Evolutionary conservation across 2,113 vertebrate species (phyloP).

Genomic region (Hyaena hyaena): DNA sequence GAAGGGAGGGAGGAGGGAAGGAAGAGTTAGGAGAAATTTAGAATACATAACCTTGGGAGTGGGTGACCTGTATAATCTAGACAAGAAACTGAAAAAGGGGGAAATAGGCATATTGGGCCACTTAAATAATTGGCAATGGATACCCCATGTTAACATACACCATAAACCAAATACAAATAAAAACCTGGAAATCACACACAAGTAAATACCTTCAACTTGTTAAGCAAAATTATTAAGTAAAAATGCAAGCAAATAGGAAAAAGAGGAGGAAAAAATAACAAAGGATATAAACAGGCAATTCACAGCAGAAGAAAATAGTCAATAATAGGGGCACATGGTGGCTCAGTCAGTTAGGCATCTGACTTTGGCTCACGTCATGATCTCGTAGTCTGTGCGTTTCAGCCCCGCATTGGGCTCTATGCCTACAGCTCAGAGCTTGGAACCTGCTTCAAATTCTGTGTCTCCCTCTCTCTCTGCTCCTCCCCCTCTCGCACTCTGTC

Average conservation of each 20-base stretch:
- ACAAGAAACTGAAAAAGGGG: too few species aligned
- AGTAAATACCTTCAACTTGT: background rate
- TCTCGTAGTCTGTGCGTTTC: background rate
- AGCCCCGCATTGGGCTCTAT: fast-evolving
- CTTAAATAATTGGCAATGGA: too few species aligned
- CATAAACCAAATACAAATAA: background rate
- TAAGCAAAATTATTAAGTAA: background rate
- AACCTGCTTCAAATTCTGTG: background rate
- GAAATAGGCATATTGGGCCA: too few species aligned
- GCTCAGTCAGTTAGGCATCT: background rate
- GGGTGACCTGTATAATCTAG: background rate
- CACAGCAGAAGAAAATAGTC: too few species aligned
- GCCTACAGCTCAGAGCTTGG: too few species aligned
- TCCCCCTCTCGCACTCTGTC: background rate
- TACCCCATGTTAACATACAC: background rate
- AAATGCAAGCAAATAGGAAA: background rate
- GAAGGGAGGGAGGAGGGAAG: background rate
- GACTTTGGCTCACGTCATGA: background rate
- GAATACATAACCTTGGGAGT: background rate
- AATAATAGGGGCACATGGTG: too few species aligned
- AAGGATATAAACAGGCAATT: too few species aligned
- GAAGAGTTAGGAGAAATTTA: background rate
- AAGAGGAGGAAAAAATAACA: background rate
- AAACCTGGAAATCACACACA: background rate
- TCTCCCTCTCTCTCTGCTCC: background rate